Percentiles rank a stretch among this genome's conserved stretches.
Conservation (phyloP, 1,140 invertebrate species). For the Drosophila nebulosa region DNA sequence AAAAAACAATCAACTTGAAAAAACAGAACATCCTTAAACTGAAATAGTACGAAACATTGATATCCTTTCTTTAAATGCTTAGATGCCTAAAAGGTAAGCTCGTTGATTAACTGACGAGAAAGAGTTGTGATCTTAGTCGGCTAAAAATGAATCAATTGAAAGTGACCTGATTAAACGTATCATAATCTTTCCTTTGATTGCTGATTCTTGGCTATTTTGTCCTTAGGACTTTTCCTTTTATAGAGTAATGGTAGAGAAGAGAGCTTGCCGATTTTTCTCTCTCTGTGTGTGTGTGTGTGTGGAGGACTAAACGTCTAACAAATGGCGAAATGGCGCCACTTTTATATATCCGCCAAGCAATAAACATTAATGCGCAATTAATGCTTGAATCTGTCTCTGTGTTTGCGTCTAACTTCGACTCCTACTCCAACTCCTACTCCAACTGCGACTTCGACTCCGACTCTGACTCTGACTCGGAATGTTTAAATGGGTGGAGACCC, state of each 20-base stretch:
- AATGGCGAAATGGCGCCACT: conserved; percentile 71
- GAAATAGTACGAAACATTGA: conserved; percentile 19
- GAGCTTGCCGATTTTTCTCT: not conserved
- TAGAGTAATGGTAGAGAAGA: not conserved
- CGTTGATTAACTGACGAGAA: no score
- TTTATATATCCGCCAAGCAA: conserved; percentile 71
- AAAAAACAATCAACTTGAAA: conserved; percentile 9
- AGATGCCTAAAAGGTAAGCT: no score
- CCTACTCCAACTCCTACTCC: no score
- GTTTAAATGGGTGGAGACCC: conserved; percentile 1
- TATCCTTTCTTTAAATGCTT: conserved; percentile 26
- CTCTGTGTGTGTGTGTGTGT: not conserved
- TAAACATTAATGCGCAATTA: conserved; percentile 78
- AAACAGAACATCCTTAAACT: not conserved
- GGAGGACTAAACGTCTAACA: conserved; percentile 21
- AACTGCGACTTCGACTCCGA: not conserved
- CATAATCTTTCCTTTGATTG: not conserved
- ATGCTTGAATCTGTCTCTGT: conserved; percentile 61
- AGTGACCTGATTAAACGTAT: not conserved
- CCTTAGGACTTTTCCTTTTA: not conserved
- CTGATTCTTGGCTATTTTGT: no score
- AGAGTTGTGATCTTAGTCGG: not conserved
- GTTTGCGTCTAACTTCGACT: conserved; percentile 1
- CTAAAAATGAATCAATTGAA: not conserved
- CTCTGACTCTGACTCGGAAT: not conserved